Percentiles rank a stretch among this genome's conserved stretches.
Evolutionary conservation across 2,888 invertebrate species (phyloP).

Genomic region (Blastobasis adustella): DNA sequence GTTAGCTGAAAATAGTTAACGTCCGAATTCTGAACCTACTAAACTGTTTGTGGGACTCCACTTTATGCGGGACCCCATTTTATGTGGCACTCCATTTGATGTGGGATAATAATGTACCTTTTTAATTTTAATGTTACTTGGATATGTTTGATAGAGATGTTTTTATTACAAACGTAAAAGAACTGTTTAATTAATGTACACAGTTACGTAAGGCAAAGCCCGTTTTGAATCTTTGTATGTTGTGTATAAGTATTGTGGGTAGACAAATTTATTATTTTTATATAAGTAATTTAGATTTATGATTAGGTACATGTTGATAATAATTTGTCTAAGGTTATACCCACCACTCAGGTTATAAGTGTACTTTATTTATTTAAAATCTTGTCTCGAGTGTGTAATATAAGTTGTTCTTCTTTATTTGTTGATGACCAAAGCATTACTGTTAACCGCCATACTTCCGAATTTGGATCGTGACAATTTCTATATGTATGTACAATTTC

Average conservation of each 20-base stretch:
- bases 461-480: conserved; percentile 16
- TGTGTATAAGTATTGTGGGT: neutral
- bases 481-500: neutral
- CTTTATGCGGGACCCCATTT: no score
- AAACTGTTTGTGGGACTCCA: no score
- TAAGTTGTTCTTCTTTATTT: conserved; percentile 10
- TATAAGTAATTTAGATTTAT: no score
- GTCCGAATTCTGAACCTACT: no score
- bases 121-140: no score
- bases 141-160: neutral
- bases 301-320: neutral
- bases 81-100: no score
- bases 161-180: neutral
- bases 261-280: neutral
- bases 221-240: neutral
- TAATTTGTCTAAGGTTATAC: conserved; percentile 16
- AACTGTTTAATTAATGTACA: neutral
- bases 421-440: conserved; percentile 43
- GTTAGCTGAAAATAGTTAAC: no score
- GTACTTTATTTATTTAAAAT: conserved; percentile 20
- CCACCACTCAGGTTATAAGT: conserved; percentile 25
- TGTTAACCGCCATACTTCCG: conserved; percentile 47
- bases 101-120: no score
- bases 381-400: conserved; percentile 12
- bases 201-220: neutral